A percentile compares a stretch with the other conserved stretches of the same genome.
Conservation (phyloP, 2,113 vertebrate genomes). For the Dinomys branickii region DNA sequence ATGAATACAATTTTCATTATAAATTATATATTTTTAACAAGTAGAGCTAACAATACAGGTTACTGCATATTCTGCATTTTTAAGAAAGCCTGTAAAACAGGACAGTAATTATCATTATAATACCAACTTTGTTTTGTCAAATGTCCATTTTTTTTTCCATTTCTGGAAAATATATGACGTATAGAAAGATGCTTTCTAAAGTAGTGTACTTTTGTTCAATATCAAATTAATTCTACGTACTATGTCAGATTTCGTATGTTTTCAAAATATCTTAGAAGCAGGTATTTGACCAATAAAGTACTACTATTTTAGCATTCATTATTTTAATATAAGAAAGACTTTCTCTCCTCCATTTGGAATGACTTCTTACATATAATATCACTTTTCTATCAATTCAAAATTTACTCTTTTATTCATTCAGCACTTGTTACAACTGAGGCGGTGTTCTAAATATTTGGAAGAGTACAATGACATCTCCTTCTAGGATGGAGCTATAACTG, state of each 20-base stretch:
- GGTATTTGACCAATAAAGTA: neutral
- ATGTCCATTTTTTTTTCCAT: neutral
- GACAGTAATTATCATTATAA: neutral
- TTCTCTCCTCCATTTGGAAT: neutral
- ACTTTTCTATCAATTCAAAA: neutral
- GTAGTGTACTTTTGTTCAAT: neutral
- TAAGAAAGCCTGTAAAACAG: neutral
- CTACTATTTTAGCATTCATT: neutral
- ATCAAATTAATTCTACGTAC: slow-evolving; percentile 22
- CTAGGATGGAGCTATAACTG: neutral
- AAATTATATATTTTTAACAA: neutral
- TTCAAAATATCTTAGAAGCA: slow-evolving; percentile 13
- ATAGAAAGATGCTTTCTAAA: slow-evolving; percentile 27
- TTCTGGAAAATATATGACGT: neutral
- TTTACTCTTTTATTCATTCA: slow-evolving; percentile 25
- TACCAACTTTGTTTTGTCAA: neutral
- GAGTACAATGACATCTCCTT: neutral
- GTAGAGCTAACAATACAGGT: neutral
- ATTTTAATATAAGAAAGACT: neutral
- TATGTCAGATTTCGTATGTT: neutral
- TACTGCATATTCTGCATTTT: neutral
- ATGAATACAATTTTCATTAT: slow-evolving; percentile 13
- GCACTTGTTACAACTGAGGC: neutral
- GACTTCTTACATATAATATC: neutral
- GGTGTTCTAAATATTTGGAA: neutral